These are phyloP conservation scores for Cotesia typhae DNA, from an alignment of 1,140 invertebrate species.

Conservation along the genomic window DNA sequence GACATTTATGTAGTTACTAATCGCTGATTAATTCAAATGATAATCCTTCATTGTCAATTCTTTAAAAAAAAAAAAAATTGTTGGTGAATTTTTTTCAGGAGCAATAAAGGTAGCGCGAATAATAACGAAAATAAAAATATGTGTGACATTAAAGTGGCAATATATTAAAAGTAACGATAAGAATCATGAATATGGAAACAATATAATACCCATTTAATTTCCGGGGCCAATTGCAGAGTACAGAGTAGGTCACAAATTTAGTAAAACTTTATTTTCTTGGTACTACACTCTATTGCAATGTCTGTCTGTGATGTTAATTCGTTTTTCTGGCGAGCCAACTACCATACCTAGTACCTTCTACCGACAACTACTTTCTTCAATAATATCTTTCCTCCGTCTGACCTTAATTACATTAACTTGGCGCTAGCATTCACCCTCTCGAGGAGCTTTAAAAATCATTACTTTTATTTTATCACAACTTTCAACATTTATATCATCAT, in stretches of 20 bases:
- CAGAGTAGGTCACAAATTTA: constrained; percentile 12
- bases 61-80: too few species aligned
- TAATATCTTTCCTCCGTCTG: not conserved
- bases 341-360: not conserved
- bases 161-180: too few species aligned
- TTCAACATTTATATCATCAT: too few species aligned
- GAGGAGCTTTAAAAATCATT: too few species aligned
- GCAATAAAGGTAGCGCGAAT: too few species aligned
- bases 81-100: too few species aligned
- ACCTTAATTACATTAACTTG: constrained; percentile 7
- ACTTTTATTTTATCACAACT: too few species aligned
- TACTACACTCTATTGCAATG: not conserved
- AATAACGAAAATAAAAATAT: too few species aligned
- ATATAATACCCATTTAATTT: constrained; percentile 38
- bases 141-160: too few species aligned
- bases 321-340: constrained; percentile 4
- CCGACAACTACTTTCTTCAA: not conserved
- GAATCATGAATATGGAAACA: constrained; percentile 28
- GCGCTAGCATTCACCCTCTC: not conserved
- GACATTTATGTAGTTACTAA: too few species aligned
- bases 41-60: too few species aligned
- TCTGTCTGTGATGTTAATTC: constrained; percentile 18
- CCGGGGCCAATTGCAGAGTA: constrained; percentile 25
- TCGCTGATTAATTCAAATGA: too few species aligned
- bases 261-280: not conserved